Base-by-base conservation (phyloP, 2,888 invertebrate species). In the Morinoia aosen region DNA sequence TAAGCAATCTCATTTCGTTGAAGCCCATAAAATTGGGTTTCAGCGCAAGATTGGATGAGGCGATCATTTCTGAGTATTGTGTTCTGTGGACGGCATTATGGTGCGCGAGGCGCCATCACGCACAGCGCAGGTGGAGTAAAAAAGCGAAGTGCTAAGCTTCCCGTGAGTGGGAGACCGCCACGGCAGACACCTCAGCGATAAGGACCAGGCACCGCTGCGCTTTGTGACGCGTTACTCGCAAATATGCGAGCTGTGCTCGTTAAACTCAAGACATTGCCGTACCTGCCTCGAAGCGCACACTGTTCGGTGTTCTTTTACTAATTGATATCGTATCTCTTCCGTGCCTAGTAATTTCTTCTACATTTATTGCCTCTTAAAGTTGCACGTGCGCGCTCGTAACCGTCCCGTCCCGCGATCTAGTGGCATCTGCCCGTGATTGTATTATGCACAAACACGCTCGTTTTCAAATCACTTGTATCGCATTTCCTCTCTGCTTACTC, bases 231-330 rank as follows among this genome's bases (percentile, higher is more conserved):
- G 90, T 90, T 58, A 57, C 93, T 57, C n/a, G 93, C 16, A 93
- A 93, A 93, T 93, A 93, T 93, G 93, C 93, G 93, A 93, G 48
- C n/a, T 39, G 57, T 48, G 58, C 93, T 93, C 93, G 48, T 93
- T 93, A 93, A 57, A 93, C n/a, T 33, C 93, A 39, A 56, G 93
- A 93, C 93, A 93, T 48, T 16, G 93, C 93, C 48, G 39, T 11
- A 93, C n/a, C 93, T 93, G 93, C 33, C 93, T 93, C 93, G 33
- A 12, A n/a, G 48, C 33, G 56, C 93, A 5, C 48, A 57, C 48
- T 57, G 39, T 48, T 93, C 57, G 57, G 58, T 57, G 93, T 93
- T 93, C 93, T 93, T 57, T 93, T 93, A 57, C 93, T 93, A 93
- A 93, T 93, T 93, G 57, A 93, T 93, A 93, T 57, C 56, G 93